Percentiles rank a stretch among this genome's conserved stretches.
phyloP scores from a whole-genome alignment of 2,113 vertebrate genomes.

The Phylloscopus trochiloides region DNA sequence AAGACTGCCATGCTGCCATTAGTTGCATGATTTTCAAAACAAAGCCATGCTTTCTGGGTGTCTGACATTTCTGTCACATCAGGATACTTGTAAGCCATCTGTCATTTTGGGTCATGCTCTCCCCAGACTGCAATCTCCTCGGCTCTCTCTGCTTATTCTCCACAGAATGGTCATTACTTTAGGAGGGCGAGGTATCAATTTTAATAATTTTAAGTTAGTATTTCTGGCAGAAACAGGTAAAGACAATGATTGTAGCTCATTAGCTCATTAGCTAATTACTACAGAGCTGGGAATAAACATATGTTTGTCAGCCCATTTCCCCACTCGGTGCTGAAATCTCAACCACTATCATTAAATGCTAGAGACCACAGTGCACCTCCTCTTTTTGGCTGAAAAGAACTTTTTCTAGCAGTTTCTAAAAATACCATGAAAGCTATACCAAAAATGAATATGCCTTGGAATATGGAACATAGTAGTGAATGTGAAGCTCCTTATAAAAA shows the following conservation, averaged over 20 bases:
- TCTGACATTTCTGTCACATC: neutral
- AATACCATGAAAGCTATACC: neutral
- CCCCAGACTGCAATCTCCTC: neutral
- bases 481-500: neutral
- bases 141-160: neutral
- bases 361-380: neutral
- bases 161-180: neutral
- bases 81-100: neutral
- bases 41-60: neutral
- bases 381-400: neutral
- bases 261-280: neutral
- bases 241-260: neutral
- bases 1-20: neutral
- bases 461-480: neutral
- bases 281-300: neutral
- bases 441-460: neutral
- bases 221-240: neutral
- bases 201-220: neutral
- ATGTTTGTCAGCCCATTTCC: neutral
- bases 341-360: fast-evolving
- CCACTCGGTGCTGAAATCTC: neutral
- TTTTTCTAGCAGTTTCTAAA: neutral
- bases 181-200: neutral
- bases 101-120: neutral
- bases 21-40: neutral